These are phyloP conservation scores for Oscheius sp. DNA, from an alignment of 1,140 invertebrate genomes.

Conservation along the genomic window DNA sequence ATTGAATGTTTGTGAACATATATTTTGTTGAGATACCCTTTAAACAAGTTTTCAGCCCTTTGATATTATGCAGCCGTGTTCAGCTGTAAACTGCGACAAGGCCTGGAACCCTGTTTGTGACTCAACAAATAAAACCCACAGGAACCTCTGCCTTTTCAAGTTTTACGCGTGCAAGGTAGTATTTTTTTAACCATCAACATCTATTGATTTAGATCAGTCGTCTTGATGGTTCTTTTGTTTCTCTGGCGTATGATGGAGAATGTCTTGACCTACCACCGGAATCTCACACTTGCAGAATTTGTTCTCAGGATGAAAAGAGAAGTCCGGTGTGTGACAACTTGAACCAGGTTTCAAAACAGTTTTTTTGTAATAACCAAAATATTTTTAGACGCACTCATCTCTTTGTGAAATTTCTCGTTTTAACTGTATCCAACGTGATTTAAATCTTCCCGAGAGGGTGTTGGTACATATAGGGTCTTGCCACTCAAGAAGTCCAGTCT, in stretches of 20 bases:
- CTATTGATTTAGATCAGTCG: constrained; percentile 3
- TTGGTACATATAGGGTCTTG: constrained; percentile 32
- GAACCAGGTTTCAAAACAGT: constrained; percentile 11
- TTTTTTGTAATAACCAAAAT: background rate
- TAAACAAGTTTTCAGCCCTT: constrained; percentile 13
- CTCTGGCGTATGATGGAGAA: constrained; percentile 30
- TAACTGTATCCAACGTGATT: constrained; percentile 24
- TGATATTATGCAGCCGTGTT: constrained; percentile 14
- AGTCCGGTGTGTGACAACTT: constrained; percentile 34
- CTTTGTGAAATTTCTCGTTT: constrained; percentile 26
- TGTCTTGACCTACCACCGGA: background rate
- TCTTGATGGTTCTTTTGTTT: constrained; percentile 14
- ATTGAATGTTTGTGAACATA: too few relatives aligned
- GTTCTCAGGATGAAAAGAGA: constrained; percentile 16
- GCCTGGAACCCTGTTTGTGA: constrained; percentile 33
- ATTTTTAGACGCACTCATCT: constrained; percentile 24
- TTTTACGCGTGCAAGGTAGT: constrained; percentile 31
- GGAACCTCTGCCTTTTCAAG: constrained; percentile 34
- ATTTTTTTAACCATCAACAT: background rate
- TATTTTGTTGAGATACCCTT: background rate
- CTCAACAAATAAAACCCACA: constrained; percentile 28
- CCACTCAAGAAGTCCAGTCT: constrained; percentile 21
- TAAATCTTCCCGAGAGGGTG: constrained; percentile 21
- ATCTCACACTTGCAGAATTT: constrained; percentile 16
- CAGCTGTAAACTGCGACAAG: constrained; percentile 29